These are phyloP conservation scores for Bergia puertoricense DNA, from an alignment of 92 coral and sea anemone genomes.

Conservation along the genomic window DNA sequence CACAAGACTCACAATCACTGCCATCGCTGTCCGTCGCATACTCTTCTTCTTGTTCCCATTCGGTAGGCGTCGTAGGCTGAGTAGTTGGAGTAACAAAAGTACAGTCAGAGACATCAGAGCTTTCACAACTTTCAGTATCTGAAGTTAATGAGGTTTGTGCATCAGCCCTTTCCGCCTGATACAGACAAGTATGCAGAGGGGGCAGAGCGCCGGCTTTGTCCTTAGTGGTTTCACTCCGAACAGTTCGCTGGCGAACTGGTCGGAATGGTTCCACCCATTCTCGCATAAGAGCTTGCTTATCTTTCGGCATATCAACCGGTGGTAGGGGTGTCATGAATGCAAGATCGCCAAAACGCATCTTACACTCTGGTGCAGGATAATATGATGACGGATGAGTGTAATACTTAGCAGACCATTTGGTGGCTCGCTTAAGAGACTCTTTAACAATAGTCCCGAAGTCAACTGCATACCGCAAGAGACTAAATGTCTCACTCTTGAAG, in stretches of 20 bases:
- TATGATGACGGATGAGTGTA: slow-evolving; percentile 39
- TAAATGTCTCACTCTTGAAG: slow-evolving; percentile 10
- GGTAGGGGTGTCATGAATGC: slow-evolving; percentile 36
- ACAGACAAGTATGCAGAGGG: slow-evolving; percentile 4
- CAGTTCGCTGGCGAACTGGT: slow-evolving; percentile 40
- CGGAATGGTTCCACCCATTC: slow-evolving; percentile 26
- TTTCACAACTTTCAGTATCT: no score
- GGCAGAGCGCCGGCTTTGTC: slow-evolving; percentile 1
- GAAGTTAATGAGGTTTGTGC: no score
- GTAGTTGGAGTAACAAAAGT: no score
- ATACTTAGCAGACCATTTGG: slow-evolving; percentile 35
- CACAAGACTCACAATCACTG: slow-evolving; percentile 8
- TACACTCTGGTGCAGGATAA: slow-evolving; percentile 42
- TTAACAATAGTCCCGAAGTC: slow-evolving; percentile 8
- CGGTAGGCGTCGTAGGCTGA: slow-evolving; percentile 1
- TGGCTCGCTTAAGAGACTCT: slow-evolving; percentile 30
- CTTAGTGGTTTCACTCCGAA: no score
- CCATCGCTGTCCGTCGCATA: not conserved
- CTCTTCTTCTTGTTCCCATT: not conserved
- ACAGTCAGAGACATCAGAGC: not conserved
- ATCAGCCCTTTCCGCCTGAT: no score
- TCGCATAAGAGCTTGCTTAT: no score
- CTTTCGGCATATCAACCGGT: slow-evolving; percentile 31
- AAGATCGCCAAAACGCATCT: slow-evolving; percentile 36
- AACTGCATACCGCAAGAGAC: not conserved